These are phyloP conservation scores for Epirrhoe tristata DNA, from an alignment of 2,888 invertebrate species.

Conservation along the genomic window DNA sequence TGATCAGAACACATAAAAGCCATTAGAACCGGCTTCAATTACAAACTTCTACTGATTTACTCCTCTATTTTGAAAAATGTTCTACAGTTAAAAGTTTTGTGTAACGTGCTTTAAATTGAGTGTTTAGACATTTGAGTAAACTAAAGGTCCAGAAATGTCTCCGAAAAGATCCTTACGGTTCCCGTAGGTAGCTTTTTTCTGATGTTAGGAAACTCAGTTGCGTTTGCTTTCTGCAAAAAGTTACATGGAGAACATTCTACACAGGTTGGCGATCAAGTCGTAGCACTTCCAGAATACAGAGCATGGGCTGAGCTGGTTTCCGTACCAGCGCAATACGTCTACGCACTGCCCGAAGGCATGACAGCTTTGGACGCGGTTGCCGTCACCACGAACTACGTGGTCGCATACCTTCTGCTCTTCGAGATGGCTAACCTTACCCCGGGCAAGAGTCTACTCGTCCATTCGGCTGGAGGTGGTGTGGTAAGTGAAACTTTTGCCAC, in stretches of 20 bases:
- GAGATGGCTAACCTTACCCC: slow-evolving; percentile 91
- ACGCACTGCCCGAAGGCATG: slow-evolving; percentile 91
- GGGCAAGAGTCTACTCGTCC: slow-evolving; percentile 92
- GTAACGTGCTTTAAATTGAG: not conserved
- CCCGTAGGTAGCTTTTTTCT: slow-evolving; percentile 1
- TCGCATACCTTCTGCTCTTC: slow-evolving; percentile 94
- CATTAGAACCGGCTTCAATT: slow-evolving; percentile 21
- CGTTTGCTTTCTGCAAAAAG: not conserved
- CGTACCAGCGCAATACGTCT: slow-evolving; percentile 92
- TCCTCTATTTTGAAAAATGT: no score
- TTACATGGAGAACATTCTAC: not conserved
- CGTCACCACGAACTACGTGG: slow-evolving; percentile 93
- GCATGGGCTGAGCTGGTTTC: slow-evolving; percentile 95
- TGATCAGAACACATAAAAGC: slow-evolving; percentile 24
- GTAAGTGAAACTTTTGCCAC: slow-evolving; percentile 84
- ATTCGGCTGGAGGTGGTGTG: slow-evolving; percentile 95
- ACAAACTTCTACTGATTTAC: slow-evolving; percentile 1
- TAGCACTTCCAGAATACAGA: slow-evolving; percentile 92
- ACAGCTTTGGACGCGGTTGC: slow-evolving; percentile 92
- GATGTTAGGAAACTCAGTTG: not conserved
- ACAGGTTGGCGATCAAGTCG: slow-evolving; percentile 92
- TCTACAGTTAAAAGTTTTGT: not conserved
- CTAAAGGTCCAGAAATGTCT: no score
- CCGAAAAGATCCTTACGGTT: no score
- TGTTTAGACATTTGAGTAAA: not conserved